Evolutionary conservation across 1,140 invertebrate genomes (phyloP).

Genomic region (Vollenhovia emeryi): DNA sequence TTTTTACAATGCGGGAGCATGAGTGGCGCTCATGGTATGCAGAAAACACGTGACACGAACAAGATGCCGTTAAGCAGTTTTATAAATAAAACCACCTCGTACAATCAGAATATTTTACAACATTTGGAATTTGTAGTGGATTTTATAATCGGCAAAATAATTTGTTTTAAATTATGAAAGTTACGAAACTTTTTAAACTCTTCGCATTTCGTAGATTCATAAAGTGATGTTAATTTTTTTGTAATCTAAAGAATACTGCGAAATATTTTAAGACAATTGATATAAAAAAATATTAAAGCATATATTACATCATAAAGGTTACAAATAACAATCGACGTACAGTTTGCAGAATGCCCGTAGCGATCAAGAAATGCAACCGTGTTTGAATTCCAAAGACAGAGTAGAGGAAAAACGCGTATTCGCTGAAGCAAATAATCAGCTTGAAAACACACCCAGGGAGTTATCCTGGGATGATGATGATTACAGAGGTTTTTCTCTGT

Average conservation of each 20-base stretch:
- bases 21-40: background rate
- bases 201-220: background rate
- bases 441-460: background rate
- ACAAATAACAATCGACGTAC: background rate
- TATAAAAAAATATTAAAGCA: background rate
- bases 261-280: background rate
- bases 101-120: background rate
- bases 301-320: background rate
- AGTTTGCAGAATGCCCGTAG: conserved; percentile 26
- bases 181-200: background rate
- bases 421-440: background rate
- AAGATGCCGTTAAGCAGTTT: background rate
- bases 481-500: conserved; percentile 77
- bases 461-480: background rate
- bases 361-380: background rate
- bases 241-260: background rate
- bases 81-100: background rate
- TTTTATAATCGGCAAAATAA: background rate
- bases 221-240: background rate
- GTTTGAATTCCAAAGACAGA: background rate
- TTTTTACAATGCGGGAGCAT: background rate
- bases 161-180: background rate
- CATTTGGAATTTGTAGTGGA: background rate
- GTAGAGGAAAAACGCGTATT: background rate
- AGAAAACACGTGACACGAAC: background rate